phyloP scores from a whole-genome alignment of 2,888 invertebrate genomes.

The Andrena haemorrhoa region DNA sequence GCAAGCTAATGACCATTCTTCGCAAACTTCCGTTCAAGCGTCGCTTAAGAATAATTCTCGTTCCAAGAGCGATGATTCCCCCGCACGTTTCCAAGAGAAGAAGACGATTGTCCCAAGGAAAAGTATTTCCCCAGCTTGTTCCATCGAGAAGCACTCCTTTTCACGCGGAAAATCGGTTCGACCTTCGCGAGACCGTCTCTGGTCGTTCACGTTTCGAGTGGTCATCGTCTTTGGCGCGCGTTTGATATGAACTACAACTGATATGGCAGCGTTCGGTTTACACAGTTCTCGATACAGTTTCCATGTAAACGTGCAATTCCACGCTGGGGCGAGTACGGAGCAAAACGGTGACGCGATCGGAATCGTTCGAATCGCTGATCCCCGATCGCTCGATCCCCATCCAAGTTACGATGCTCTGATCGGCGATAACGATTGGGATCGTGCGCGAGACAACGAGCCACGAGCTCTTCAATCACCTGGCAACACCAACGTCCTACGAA shows the following conservation, averaged over 20 bases:
- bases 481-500: slow-evolving; percentile 20
- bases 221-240: slow-evolving; percentile 47
- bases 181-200: neutral
- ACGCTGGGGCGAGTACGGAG: slow-evolving; percentile 39
- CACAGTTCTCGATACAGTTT: slow-evolving; percentile 39
- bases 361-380: slow-evolving; percentile 43
- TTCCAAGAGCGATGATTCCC: no score
- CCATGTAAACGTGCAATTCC: slow-evolving; percentile 43
- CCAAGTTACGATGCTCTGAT: slow-evolving; percentile 4
- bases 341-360: slow-evolving; percentile 48
- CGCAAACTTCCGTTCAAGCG: no score
- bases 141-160: neutral
- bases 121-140: neutral
- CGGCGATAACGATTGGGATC: slow-evolving; percentile 13
- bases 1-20: no score
- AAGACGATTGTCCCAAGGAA: neutral
- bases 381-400: slow-evolving; percentile 26
- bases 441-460: neutral
- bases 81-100: neutral
- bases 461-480: slow-evolving; percentile 24
- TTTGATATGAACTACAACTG: slow-evolving; percentile 64
- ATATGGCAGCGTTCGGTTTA: slow-evolving; percentile 61
- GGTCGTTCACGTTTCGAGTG: slow-evolving; percentile 5
- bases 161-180: slow-evolving; percentile 2
- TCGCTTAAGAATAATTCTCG: no score